Conservation (phyloP, 2,113 vertebrate species). For the Etheostoma cragini region DNA sequence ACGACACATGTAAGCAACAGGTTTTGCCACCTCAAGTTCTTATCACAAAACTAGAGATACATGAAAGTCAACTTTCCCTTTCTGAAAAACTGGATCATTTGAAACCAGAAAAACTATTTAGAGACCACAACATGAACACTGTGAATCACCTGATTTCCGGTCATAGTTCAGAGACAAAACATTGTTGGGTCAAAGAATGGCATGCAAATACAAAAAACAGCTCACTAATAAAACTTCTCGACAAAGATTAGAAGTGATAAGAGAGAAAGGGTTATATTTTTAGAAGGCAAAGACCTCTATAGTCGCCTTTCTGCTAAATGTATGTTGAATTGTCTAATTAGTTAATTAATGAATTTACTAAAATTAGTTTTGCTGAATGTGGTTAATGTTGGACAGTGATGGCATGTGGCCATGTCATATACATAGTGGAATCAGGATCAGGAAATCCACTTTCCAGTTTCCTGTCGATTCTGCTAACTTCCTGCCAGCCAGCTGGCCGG, state of each 20-base stretch:
- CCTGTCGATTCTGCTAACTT: no score
- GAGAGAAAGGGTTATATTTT: conserved; percentile 12
- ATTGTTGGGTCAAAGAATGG: background rate
- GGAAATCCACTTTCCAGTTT: no score
- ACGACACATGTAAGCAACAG: background rate
- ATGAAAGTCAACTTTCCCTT: background rate
- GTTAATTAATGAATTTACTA: no score
- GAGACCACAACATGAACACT: background rate
- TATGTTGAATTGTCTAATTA: no score
- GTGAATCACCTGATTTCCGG: conserved; percentile 16
- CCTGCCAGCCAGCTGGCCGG: no score
- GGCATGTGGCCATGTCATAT: no score
- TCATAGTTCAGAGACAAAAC: background rate
- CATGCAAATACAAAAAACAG: conserved; percentile 19
- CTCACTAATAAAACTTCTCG: conserved; percentile 17
- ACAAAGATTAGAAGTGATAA: conserved; percentile 60
- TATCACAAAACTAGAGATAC: background rate
- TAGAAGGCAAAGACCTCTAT: no score
- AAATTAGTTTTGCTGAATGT: no score
- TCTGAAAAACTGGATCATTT: background rate
- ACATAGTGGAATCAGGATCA: no score
- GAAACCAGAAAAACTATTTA: conserved; percentile 12
- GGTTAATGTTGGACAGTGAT: no score
- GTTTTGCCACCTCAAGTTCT: background rate
- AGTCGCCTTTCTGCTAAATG: no score